Base-by-base conservation (phyloP, 2,797 vertebrate species). In the Gobionotothen gibberifrons region DNA sequence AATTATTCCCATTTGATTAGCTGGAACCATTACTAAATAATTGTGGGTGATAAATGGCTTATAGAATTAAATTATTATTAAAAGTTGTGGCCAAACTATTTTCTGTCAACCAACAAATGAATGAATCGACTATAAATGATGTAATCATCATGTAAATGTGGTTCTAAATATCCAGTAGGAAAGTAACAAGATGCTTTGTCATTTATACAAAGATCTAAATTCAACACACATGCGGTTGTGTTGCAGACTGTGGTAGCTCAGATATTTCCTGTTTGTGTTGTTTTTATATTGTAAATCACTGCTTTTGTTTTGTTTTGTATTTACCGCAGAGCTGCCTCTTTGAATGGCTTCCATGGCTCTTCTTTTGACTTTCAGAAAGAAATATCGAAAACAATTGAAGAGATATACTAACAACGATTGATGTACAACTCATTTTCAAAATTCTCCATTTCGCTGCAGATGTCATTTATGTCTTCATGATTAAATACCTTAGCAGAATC, bases 261-360 rank as follows among this genome's bases (percentile, higher is more conserved):
- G 61, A 14, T 54, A 12, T 46, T 44, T 47, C 39, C 55, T 17
- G 14, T 69, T 60, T 69, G 54, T 65, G 58, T 61, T 71, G 66
- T 43, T 71, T 60, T 52, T n/a, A 55, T 7, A 9, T 17, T 32
- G 8, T 21, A n/a, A 72, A 47, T 14, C 16, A 14, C 39, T 40
- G 26, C 53, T 63, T 54, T 70, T 59, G 56, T 52, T 63, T 47
- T 46, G 15, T 46, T 63, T 47, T 46, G 15, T 46, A 52, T 36
- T 21, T 15, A 62, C 9, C 55, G 66, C 79, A 49, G 53, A 53
- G 69, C 66, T 76, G 73, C 65, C 3, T 15, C 46, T 51, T 32
- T 39, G 22, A 56, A 54, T 36, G 32, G 32, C 32, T 36, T 36
- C 32, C 32, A 36, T 36, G 32, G 32, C 32, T 36, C 32, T 36